Evolutionary conservation across 2,113 vertebrate genomes (phyloP).

Genomic region (Oreochromis tanganicae): DNA sequence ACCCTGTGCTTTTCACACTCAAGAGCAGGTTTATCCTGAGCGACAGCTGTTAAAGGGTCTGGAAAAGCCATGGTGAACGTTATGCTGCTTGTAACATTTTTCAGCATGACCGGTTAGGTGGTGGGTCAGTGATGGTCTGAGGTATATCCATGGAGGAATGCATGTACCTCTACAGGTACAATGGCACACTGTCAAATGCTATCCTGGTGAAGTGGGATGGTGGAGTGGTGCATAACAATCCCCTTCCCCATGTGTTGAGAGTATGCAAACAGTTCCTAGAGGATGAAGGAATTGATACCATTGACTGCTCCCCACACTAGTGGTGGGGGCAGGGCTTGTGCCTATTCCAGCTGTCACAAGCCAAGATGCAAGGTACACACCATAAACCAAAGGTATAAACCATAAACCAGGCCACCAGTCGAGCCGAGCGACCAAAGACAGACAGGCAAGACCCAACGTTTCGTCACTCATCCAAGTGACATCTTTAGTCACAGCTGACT

Average conservation of each 20-base stretch:
- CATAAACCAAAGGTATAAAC: not conserved
- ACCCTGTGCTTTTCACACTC: not conserved
- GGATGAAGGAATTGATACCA: not conserved
- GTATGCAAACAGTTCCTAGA: not conserved
- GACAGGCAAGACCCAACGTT: not conserved
- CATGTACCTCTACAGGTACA: not conserved
- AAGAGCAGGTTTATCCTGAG: not conserved
- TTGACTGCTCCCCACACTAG: not conserved
- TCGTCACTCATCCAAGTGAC: not conserved
- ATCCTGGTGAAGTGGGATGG: not conserved
- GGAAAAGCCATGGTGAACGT: not conserved
- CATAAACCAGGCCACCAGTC: not conserved
- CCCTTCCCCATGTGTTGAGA: not conserved
- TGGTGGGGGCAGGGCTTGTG: not conserved
- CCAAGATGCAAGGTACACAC: not conserved
- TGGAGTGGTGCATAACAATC: not conserved
- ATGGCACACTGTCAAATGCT: not conserved
- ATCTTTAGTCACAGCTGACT: not conserved
- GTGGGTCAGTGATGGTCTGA: not conserved
- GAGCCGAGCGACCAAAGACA: not conserved
- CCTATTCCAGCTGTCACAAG: not conserved
- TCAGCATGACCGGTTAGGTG: not conserved
- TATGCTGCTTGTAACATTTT: not conserved
- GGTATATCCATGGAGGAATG: not conserved
- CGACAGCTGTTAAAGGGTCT: not conserved